A percentile compares a stretch with the other conserved stretches of the same genome.
Conservation (phyloP, 2,888 invertebrate species). For the Caradrina clavipalpis region DNA sequence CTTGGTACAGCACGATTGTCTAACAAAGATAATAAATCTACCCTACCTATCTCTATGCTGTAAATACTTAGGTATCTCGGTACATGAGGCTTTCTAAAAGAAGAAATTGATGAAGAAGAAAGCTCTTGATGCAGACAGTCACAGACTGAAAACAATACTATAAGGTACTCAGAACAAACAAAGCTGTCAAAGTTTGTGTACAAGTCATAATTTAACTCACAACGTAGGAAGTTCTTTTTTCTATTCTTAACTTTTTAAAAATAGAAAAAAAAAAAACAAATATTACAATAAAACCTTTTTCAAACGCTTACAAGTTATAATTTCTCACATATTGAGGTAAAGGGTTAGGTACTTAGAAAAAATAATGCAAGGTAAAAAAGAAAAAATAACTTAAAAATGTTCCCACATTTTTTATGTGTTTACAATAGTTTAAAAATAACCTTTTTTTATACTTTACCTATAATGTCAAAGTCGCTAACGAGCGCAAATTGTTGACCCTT, state of each 20-base stretch:
- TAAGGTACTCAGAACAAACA: no score
- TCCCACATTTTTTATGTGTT: conserved; percentile 9
- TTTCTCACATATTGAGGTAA: conserved; percentile 18
- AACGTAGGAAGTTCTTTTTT: no score
- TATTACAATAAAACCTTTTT: no score
- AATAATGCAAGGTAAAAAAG: conserved; percentile 3
- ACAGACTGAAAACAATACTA: no score
- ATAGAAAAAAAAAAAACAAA: no score
- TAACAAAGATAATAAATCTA: not conserved
- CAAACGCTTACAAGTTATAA: not conserved
- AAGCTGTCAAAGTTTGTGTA: no score
- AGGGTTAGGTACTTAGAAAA: not conserved
- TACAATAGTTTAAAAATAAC: not conserved
- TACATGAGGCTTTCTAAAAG: no score
- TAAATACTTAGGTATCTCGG: not conserved
- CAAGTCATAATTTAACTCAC: no score
- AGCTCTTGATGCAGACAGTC: no score
- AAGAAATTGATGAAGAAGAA: no score
- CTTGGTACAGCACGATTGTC: not conserved
- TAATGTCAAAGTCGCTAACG: conserved; percentile 35
- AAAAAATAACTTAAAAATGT: not conserved
- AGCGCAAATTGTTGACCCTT: conserved; percentile 46
- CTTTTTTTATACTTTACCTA: not conserved
- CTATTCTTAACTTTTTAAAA: no score
- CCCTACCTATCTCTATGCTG: not conserved